phyloP scores from a whole-genome alignment of 92 coral and sea anemone species.

The Meandrina meandrites region DNA sequence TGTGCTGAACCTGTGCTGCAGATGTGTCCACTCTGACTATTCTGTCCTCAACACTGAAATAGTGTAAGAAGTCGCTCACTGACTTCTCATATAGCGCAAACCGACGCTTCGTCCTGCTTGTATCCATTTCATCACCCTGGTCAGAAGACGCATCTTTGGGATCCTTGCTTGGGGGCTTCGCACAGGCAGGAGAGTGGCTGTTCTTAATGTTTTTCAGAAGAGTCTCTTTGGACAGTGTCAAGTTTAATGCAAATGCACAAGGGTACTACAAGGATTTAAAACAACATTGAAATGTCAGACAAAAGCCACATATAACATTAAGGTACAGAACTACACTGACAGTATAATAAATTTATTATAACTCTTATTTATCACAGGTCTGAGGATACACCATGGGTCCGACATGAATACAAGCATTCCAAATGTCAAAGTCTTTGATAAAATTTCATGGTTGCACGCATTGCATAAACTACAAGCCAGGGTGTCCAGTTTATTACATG shows the following conservation, averaged over 20 bases:
- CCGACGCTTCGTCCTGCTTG: slow-evolving; percentile 81
- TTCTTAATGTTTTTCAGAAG: slow-evolving; percentile 72
- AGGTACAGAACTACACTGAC: too few relatives aligned
- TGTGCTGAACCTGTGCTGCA: slow-evolving; percentile 74
- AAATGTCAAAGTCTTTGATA: too few relatives aligned
- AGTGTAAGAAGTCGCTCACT: slow-evolving; percentile 72
- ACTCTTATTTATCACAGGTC: too few relatives aligned
- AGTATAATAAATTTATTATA: too few relatives aligned
- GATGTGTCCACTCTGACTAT: slow-evolving; percentile 80
- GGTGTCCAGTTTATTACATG: too few relatives aligned
- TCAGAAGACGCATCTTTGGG: slow-evolving; percentile 60
- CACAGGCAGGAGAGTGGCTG: slow-evolving; percentile 82
- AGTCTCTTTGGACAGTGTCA: slow-evolving; percentile 75
- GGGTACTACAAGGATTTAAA: slow-evolving; percentile 58
- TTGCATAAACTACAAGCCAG: too few relatives aligned
- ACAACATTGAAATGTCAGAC: not conserved
- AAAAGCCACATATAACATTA: too few relatives aligned
- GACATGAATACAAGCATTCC: too few relatives aligned
- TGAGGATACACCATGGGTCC: too few relatives aligned
- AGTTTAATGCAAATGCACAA: slow-evolving; percentile 87
- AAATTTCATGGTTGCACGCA: too few relatives aligned
- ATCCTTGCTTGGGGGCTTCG: slow-evolving; percentile 61
- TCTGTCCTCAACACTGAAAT: slow-evolving; percentile 65
- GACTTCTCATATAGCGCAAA: slow-evolving; percentile 76
- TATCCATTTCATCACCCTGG: slow-evolving; percentile 90